Evolutionary conservation across 1,140 invertebrate species (phyloP), one percentile per base, ranked within the genome.

Genomic region (Schlechtendalia chinensis): DNA sequence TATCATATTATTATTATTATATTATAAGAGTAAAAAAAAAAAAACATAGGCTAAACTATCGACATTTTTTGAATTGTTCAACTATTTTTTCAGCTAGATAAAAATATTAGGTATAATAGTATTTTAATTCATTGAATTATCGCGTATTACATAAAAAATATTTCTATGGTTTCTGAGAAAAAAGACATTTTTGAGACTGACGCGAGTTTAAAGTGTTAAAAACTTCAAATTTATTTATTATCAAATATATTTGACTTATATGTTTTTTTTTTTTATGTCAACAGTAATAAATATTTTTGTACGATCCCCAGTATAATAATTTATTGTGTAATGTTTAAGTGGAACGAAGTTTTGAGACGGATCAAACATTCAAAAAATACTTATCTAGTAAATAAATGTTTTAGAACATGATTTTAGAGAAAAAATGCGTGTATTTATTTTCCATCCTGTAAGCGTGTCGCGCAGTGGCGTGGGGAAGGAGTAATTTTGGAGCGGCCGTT

Each of bases 131-230:
- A 63, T 17, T 63, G 4, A 63, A 63, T 32, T 32, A 39, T 39
- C 8, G 8, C 32, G 32, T 39, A 29, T 71, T 29, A 12, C 27
- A 29, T 27, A 12, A 5, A 50, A 12, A 4, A 39, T 8, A 79
- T 61, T 63, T 79, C 24, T 22, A 63, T 63, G 61, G 39, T 79
- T 63, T 79, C 58, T 12, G n/a, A n/a, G 50, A 61, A 63, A 79
- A 72, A 79, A 79, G 75, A 79, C 75, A 79, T 79, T 72, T 79
- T 79, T 79, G 58, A 79, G 75, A 79, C 75, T 79, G 75, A 79
- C 58, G 39, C 39, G 19, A 63, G 39, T 79, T 79, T 79, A 79
- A 45, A 79, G 39, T 61, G 75, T 79, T 58, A 50, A 63, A 61
- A 63, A 61, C 32, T 79, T 61, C 22, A 58, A 59, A 24, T 77